These are phyloP conservation scores for Druon quercuslanigerum DNA, from an alignment of 1,140 invertebrate species.

Conservation along the genomic window DNA sequence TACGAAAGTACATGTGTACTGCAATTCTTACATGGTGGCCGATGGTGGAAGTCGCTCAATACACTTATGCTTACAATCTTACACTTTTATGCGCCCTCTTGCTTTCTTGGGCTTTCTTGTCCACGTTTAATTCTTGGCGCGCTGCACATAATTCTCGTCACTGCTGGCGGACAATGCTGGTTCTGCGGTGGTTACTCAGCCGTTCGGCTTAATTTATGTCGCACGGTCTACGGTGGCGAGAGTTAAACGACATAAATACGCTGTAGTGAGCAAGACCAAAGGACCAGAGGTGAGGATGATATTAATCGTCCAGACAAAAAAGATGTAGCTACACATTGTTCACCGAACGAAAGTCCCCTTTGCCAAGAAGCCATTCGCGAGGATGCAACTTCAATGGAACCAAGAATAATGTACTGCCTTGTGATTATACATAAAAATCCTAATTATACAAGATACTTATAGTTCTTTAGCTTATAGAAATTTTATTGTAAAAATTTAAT, in stretches of 20 bases:
- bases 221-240: slow-evolving; percentile 38
- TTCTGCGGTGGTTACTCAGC: slow-evolving; percentile 31
- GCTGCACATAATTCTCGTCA: slow-evolving; percentile 48
- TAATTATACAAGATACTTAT: not conserved
- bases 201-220: slow-evolving; percentile 51
- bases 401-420: not conserved
- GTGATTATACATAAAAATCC: not conserved
- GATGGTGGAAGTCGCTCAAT: slow-evolving; percentile 13
- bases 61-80: slow-evolving; percentile 26
- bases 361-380: not conserved
- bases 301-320: slow-evolving; percentile 26
- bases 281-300: slow-evolving; percentile 28
- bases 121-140: slow-evolving; percentile 52
- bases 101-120: slow-evolving; percentile 34
- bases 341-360: not conserved
- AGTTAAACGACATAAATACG: slow-evolving; percentile 39
- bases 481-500: too few relatives aligned
- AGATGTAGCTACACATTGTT: slow-evolving; percentile 13
- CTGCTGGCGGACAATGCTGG: slow-evolving; percentile 36
- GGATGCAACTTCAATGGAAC: slow-evolving; percentile 6
- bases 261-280: slow-evolving; percentile 18
- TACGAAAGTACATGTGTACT: slow-evolving; percentile 49
- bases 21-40: slow-evolving; percentile 34
- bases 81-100: slow-evolving; percentile 34
- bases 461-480: too few relatives aligned